Evolutionary conservation across 2,113 vertebrate species (phyloP), one percentile per base, ranked within the genome.

Genomic region (Charadrius vociferus): DNA sequence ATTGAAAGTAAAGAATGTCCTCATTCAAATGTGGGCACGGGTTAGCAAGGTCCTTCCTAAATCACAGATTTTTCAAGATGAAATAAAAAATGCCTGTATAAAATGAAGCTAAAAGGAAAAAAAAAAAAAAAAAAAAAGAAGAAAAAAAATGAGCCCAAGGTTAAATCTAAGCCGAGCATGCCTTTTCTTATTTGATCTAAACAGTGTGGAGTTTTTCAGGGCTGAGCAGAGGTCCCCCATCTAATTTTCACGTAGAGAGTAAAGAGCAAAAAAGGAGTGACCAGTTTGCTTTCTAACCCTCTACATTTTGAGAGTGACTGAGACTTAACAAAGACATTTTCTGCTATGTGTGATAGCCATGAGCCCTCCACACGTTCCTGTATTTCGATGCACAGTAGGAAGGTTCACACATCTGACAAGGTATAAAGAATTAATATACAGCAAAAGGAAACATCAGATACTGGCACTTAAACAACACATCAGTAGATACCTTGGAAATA

Each of bases 361-460:
- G 36, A 83, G n/a, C 41, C 26, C 37, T 91, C 43, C 52, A 59
- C 50, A 58, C 24, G 71, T 81, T 65, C 6, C n/a, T 63, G 52
- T 78, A n/a, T 81, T 96, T 83, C 71, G 18, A n/a, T 34, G 77
- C 91, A 81, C 89, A 81, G 81, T 58, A 67, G 78, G 89, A 90
- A 84, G 7, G 34, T 86, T 95, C 87, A 71, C 81, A 89, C 56
- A 72, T 89, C 73, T 91, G 61, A 90, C 52, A 81, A 63, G 23
- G 84, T 82, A 95, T 71, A 95, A 87, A 91, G 84, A 96, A 94
- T 93, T 70, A 93, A 91, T 90, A 90, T 87, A 72, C 56, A 89
- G 66, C 19, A 68, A 88, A 94, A 79, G 47, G 26, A 91, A 94
- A 72, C 62, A 79, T 85, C 90, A 95, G 62, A 90, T 80, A 90